A percentile compares a stretch with the other conserved stretches of the same genome.
Evolutionary conservation across 2,888 invertebrate genomes (phyloP).

Genomic region (Leistus spinibarbis): DNA sequence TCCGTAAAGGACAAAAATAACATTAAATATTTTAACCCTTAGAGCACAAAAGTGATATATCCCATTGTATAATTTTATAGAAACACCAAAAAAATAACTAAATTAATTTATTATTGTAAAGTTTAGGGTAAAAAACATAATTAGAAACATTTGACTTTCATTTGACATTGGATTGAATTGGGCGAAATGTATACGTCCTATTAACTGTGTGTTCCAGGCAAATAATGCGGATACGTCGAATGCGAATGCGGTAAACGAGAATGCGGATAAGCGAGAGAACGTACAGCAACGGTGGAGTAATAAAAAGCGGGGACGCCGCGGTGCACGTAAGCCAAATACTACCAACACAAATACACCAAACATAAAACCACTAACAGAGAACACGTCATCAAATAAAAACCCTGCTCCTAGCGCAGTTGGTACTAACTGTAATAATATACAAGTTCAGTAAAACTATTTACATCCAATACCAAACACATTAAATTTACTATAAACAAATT

Average conservation of each 20-base stretch:
- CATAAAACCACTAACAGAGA: constrained; percentile 56
- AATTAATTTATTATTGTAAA: too few relatives aligned
- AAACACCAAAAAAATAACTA: too few relatives aligned
- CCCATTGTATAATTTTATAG: too few relatives aligned
- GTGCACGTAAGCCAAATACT: constrained; percentile 52
- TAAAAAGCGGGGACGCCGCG: constrained; percentile 57
- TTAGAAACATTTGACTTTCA: too few relatives aligned
- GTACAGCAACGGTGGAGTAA: constrained; percentile 52
- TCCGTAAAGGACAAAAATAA: too few relatives aligned
- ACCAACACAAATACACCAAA: constrained; percentile 36
- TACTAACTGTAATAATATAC: constrained; percentile 16
- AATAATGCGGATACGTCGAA: constrained; percentile 58
- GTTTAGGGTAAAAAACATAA: too few relatives aligned
- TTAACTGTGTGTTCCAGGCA: constrained; percentile 45
- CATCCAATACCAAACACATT: too few relatives aligned
- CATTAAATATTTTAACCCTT: too few relatives aligned
- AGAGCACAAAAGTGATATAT: too few relatives aligned
- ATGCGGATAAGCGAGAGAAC: constrained; percentile 65
- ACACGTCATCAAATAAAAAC: constrained; percentile 28
- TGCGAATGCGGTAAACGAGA: constrained; percentile 64
- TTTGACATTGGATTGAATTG: too few relatives aligned
- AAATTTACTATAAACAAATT: too few relatives aligned
- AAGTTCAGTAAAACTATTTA: background rate
- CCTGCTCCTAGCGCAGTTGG: constrained; percentile 4
- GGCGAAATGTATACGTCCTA: too few relatives aligned